Percentiles rank a stretch among this genome's conserved stretches.
Evolutionary conservation across 2,797 vertebrate genomes (phyloP).

Genomic region (Cryptoblepharus egeriae): DNA sequence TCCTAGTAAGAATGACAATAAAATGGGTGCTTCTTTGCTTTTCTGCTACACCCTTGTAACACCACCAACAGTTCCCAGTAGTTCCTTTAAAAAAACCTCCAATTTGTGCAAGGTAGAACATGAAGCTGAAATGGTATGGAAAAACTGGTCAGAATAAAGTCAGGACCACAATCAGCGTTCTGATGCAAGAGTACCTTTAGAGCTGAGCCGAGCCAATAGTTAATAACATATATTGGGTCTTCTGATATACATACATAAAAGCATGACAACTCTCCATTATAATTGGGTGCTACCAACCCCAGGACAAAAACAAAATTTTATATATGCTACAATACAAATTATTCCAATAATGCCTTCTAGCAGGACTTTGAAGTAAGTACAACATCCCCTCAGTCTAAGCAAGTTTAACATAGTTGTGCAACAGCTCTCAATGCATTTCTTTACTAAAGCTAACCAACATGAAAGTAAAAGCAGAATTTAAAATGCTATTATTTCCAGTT

Average conservation of each 20-base stretch:
- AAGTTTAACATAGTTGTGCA: not conserved
- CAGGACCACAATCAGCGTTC: not conserved
- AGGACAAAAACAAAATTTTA: not conserved
- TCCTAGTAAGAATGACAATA: too few relatives aligned
- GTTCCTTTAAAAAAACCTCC: too few relatives aligned
- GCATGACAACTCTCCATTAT: not conserved
- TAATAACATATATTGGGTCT: not conserved
- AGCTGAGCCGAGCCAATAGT: not conserved
- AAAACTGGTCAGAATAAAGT: not conserved
- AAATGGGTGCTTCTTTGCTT: too few relatives aligned
- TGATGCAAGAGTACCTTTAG: not conserved
- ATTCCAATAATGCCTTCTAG: not conserved
- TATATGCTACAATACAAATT: not conserved
- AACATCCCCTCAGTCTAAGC: not conserved
- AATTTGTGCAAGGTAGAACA: too few relatives aligned
- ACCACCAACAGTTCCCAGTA: too few relatives aligned
- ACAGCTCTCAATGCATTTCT: not conserved
- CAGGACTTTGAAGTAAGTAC: not conserved
- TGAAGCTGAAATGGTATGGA: too few relatives aligned
- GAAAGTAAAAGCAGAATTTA: not conserved
- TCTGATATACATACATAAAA: not conserved
- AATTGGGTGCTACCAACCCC: not conserved
- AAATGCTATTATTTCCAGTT: not conserved
- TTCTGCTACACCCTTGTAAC: too few relatives aligned
- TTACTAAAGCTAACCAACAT: not conserved